These are phyloP conservation scores for Rhyzopertha dominica DNA, from an alignment of 1,140 invertebrate species.

Conservation along the genomic window DNA sequence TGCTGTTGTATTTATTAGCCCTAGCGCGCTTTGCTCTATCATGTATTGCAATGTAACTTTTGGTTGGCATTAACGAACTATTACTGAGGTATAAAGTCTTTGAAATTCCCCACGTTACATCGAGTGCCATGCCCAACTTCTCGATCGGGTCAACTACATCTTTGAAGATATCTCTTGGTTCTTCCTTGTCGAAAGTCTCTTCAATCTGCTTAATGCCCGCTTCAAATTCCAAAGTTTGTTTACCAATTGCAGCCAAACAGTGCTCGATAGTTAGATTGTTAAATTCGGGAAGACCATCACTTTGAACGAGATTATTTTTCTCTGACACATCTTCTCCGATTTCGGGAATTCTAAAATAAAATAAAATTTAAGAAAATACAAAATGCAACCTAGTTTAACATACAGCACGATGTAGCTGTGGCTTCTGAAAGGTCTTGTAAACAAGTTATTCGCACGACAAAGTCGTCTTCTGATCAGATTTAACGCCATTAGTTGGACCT, in stretches of 20 bases:
- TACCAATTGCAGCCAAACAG: constrained; percentile 75
- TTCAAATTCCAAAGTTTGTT: constrained; percentile 79
- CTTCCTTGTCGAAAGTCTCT: constrained; percentile 50
- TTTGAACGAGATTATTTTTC: constrained; percentile 68
- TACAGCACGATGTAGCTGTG: background rate
- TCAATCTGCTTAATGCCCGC: constrained; percentile 63
- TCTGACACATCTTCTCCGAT: constrained; percentile 74
- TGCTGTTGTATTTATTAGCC: constrained; percentile 61
- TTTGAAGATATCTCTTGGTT: constrained; percentile 58
- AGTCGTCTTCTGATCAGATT: background rate
- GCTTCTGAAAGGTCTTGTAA: background rate
- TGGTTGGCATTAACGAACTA: constrained; percentile 70
- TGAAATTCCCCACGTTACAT: constrained; percentile 80
- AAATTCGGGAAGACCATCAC: constrained; percentile 72
- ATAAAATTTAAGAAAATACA: no score
- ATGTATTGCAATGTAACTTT: constrained; percentile 69
- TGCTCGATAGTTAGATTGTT: constrained; percentile 74
- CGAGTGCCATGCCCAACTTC: constrained; percentile 62
- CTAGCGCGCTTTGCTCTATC: constrained; percentile 62
- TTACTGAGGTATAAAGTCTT: constrained; percentile 80
- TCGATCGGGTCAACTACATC: constrained; percentile 77
- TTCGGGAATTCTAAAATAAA: constrained; percentile 74
- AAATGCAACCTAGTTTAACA: background rate
- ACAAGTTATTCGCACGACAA: background rate
- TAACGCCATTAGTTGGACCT: background rate